Evolutionary conservation across 2,888 invertebrate species (phyloP), one percentile per base, ranked within the genome.

Genomic region (Tethea ocularis): DNA sequence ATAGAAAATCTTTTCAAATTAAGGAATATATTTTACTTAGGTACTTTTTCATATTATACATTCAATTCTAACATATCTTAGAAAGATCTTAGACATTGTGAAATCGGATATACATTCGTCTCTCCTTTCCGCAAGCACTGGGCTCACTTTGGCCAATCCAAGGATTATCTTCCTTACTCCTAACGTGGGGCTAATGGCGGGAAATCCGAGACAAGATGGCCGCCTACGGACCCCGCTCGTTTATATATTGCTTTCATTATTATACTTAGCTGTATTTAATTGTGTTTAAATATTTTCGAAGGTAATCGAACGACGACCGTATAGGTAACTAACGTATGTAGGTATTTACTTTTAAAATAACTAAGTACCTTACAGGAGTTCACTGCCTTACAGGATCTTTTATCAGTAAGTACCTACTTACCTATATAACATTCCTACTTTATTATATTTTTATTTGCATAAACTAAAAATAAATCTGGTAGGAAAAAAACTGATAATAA

Each of bases 181-280:
- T 67, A 71, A 70, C 75, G 68, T 61, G 66, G 66, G 80, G 75
- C 79, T 61, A 72, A 77, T 73, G 73, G 81, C 80, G 81, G 81
- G 83, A 84, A 86, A 83, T 77, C 73, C 67, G 76, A 82, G 72
- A 79, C 88, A 88, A 88, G 77, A 88, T 88, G 88, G 88, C 88
- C 75, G 87, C 74, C 75, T 60, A 60, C 58, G 54, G 26, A 52
- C 17, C 66, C 67, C 58, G 62, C 71, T 72, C 76, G 66, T 75
- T 76, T 74, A 72, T 78, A 72, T 78, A 82, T 78, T 78, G 68
- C 77, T 77, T 77, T 73, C 74, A 78, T 77, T 79, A 77, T 66
- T 69, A 65, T 66, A 75, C 74, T 74, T 73, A 72, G 64, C 67
- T 61, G 59, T 52, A 15, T 57, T 68, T 78, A 75, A 72, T 76